Evolutionary conservation across 1,140 invertebrate genomes (phyloP), one percentile per base, ranked within the genome.

Genomic region (Drosophila murphyi): DNA sequence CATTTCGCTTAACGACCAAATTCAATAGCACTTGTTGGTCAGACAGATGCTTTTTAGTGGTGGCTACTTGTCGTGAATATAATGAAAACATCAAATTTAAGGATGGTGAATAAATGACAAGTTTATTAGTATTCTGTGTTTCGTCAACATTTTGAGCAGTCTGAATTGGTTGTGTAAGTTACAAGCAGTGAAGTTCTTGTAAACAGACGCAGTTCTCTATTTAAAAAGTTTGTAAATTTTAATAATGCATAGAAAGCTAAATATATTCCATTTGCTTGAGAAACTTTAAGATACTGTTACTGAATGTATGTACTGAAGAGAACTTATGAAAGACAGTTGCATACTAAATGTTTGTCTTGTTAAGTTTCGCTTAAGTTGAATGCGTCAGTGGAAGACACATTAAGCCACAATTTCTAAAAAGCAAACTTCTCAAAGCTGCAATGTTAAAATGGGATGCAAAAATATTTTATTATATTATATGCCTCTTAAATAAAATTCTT

Each of bases 21-120:
- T 81, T 86, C 64, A 86, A 81, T 86, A 74, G 70, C 64, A 64
- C 62, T 74, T 86, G 43, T 78, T 60, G 76, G 76, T 61, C 74
- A 56, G 50, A 6, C 43, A 32, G 59, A 64, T 29, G 31, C 48
- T 51, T 61, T 56, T 41, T 35, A 64, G n/a, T 10, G 32, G 3
- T 8, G 59, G 5, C 52, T 35, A 34, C 37, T 50, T 31, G 29
- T 3, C 35, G 4, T 60, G 31, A 59, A 34, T 62, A 31, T 12
- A 62, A 54, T 62, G 57, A 62, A 70, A 37, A 59, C 5, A 7
- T n/a, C 47, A 37, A 69, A 61, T 62, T 74, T 51, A 56, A 68
- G 29, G 41, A 61, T 67, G 41, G 1, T 60, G 31, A 39, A 68
- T 59, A 73, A 61, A 62, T 74, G 57, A 74, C 56, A 12, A 70